Conservation (phyloP, 1,140 invertebrate genomes). For the Rhopalosiphum maidis region DNA sequence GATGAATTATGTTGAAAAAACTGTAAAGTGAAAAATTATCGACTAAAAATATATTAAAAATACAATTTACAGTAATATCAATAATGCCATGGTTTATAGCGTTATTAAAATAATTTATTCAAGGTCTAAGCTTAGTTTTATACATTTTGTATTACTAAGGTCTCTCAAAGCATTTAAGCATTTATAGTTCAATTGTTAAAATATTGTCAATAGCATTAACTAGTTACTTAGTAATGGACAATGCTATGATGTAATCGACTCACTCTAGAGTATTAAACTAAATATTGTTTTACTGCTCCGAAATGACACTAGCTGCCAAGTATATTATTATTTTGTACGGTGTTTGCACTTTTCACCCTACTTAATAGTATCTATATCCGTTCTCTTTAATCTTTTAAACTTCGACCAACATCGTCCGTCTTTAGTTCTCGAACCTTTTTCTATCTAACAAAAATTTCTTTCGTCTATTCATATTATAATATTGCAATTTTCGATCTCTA, state of each 20-base stretch:
- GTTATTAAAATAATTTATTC: not conserved
- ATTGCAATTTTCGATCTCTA: not conserved
- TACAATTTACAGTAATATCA: not conserved
- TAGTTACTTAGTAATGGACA: not conserved
- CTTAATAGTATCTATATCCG: not conserved
- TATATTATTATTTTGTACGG: not conserved
- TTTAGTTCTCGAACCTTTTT: not conserved
- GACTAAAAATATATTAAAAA: not conserved
- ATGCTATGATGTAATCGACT: not conserved
- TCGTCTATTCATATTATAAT: not conserved
- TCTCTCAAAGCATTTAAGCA: not conserved
- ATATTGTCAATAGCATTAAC: not conserved
- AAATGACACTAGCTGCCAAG: conserved; percentile 5
- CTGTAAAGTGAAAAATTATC: not conserved
- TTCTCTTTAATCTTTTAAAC: not conserved
- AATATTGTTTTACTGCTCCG: not conserved
- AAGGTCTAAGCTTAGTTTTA: not conserved
- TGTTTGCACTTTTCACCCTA: not conserved
- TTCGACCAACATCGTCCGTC: not conserved
- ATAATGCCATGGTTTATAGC: not conserved
- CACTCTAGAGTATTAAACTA: not conserved
- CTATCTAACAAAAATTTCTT: not conserved
- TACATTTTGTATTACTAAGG: not conserved
- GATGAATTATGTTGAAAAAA: not conserved
- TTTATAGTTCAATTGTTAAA: not conserved